Evolutionary conservation across 2,797 vertebrate species (phyloP), one percentile per base, ranked within the genome.

Genomic region (Urocyon cinereoargenteus): DNA sequence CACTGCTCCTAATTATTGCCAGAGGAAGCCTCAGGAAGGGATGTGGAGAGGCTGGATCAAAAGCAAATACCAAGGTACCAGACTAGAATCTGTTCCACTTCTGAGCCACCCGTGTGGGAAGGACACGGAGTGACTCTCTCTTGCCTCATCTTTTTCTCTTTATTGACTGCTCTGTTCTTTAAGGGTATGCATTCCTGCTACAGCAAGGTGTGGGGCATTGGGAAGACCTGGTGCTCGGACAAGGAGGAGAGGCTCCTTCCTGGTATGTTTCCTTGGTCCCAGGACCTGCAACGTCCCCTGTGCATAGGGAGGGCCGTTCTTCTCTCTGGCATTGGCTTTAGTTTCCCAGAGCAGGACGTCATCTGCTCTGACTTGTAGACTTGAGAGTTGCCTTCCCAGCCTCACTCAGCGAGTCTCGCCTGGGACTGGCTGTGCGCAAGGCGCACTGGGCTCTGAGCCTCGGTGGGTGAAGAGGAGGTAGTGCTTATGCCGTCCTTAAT

Each of bases 401-500:
- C 36, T 22, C 68, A 26, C 62, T 81, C 51, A 79, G 66, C 66
- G 31, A 7, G 16, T 57, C 57, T 89, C 0, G 4, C 40, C 53
- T 28, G 68, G 59, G 61, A 59, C 82, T 28, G 21, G 78, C 84
- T 62, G 55, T 66, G 86, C 45, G 66, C 59, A 10, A 24, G 72
- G 61, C 6, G 3, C 49, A 45, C 40, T 45, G 40, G 40, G 21
- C 10, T 9, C 79, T 34, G 87, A 94, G 83, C 57, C 64, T 19
- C 64, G 82, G 96, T 7, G 13, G 57, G 68, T 78, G n/a, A 82
- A 62, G 78, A 53, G 51, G 57, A 75, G 78, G 91, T n/a, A 55
- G 45, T 22, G 2, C 83, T 83, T 57, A 57, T 90, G 87, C 73
- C 36, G 87, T 84, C 79, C 92, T 95, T 95, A 92, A 92, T 88